phyloP scores from a whole-genome alignment of 2,113 vertebrate genomes.

The Sphaerodactylus townsendi region DNA sequence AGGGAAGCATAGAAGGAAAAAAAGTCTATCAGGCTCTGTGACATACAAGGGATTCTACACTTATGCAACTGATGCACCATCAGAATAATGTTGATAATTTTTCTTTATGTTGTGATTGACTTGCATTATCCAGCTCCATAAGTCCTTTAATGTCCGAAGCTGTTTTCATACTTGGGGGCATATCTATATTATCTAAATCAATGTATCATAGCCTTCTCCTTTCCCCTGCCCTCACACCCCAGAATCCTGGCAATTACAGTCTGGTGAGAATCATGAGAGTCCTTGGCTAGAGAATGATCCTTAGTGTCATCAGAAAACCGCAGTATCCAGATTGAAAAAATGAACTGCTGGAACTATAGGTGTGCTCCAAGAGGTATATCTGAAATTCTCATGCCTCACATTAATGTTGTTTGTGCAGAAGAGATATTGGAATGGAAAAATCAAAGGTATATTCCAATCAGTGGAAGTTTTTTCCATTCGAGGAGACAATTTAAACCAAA shows the following conservation, averaged over 20 bases:
- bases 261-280: not conserved
- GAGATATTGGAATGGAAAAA: not conserved
- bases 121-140: not conserved
- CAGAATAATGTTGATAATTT: not conserved
- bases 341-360: not conserved
- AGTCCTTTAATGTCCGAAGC: not conserved
- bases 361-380: not conserved
- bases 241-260: not conserved
- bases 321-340: not conserved
- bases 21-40: not conserved
- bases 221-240: no score
- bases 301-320: not conserved
- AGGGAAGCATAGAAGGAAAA: not conserved
- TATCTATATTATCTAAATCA: not conserved
- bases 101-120: not conserved
- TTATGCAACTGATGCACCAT: not conserved
- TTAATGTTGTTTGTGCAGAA: not conserved
- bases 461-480: not conserved
- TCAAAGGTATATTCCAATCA: not conserved
- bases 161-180: not conserved
- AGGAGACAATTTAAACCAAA: not conserved
- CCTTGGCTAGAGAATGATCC: not conserved
- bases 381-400: not conserved
- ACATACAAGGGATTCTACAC: not conserved
- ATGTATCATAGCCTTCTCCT: not conserved